Conservation (phyloP, 2,797 vertebrate genomes). For the Enteromius argenteus region DNA sequence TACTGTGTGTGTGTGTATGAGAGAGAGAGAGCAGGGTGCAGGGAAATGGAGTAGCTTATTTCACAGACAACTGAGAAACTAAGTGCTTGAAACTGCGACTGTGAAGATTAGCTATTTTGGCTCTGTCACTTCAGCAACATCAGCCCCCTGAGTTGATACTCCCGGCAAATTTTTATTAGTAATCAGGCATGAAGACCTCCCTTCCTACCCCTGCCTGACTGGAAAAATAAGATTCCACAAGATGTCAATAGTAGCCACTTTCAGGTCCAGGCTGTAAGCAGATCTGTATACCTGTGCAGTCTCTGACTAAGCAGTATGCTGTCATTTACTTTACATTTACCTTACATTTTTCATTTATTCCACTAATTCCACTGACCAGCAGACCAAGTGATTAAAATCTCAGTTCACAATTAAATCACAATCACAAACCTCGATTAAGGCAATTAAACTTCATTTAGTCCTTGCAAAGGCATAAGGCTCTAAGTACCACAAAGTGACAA, state of each 20-base stretch:
- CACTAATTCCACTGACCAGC: conserved; percentile 34
- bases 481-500: background rate
- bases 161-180: conserved; percentile 48
- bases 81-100: conserved; percentile 56
- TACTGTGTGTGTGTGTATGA: background rate
- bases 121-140: conserved; percentile 47
- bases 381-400: conserved; percentile 32
- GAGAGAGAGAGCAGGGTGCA: background rate
- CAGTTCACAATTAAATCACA: conserved; percentile 22
- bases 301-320: background rate
- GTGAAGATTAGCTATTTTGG: conserved; percentile 59
- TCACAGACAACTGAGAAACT: conserved; percentile 61
- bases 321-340: background rate
- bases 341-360: background rate
- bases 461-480: background rate
- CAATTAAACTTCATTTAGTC: conserved; percentile 18
- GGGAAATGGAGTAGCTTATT: conserved; percentile 51
- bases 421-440: conserved; percentile 11
- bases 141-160: conserved; percentile 45
- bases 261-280: conserved; percentile 13
- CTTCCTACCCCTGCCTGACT: conserved; percentile 6
- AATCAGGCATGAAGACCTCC: conserved; percentile 45
- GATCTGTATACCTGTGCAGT: background rate
- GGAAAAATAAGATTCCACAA: conserved; percentile 14
- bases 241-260: conserved; percentile 19